Base-by-base conservation (phyloP, 2,888 invertebrate genomes). In the Lutraria lutraria region DNA sequence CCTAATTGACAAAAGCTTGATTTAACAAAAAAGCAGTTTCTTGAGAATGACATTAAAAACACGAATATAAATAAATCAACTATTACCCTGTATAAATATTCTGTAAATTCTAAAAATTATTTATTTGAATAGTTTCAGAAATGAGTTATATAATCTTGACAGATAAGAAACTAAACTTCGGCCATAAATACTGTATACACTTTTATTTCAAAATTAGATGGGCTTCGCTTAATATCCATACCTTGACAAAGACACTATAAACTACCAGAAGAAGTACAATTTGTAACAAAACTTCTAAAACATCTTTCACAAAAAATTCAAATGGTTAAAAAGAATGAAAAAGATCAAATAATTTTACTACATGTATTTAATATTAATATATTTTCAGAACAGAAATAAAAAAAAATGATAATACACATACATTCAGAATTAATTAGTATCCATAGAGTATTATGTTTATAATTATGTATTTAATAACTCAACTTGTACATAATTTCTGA, bases 21-120 rank as follows among this genome's bases (percentile, higher is more conserved):
- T n/a, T 43, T 43, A 43, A 43, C 43, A 43, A 43, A 43, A 2
- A 43, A 4, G 63, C 25, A 68, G 25, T 68, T 21, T 68, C n/a
- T 25, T 25, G 25, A 76, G 31, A 34, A 34, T 25, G 31, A 76
- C 16, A n/a, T 34, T 34, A 76, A 31, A 76, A 13, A 25, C 76
- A 76, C 31, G 76, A 31, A 76, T 76, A 76, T 34, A 76, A 76
- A 76, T 76, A 76, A 76, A 76, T 31, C 31, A 72, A 76, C 29
- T 76, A 34, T 2, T 43, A 43, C 43, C 76, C 31, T 31, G 13
- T 6, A 76, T 76, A 76, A 19, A 76, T 31, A 76, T 25, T n/a
- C 12, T 1, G 13, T 68, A 68, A 43, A 68, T 68, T n/a, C 25
- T 25, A 25, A 68, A 68, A 68, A 68, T n/a, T n/a, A n/a, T n/a